Evolutionary conservation across 2,888 invertebrate genomes (phyloP).

Genomic region (Aethes cnicana): DNA sequence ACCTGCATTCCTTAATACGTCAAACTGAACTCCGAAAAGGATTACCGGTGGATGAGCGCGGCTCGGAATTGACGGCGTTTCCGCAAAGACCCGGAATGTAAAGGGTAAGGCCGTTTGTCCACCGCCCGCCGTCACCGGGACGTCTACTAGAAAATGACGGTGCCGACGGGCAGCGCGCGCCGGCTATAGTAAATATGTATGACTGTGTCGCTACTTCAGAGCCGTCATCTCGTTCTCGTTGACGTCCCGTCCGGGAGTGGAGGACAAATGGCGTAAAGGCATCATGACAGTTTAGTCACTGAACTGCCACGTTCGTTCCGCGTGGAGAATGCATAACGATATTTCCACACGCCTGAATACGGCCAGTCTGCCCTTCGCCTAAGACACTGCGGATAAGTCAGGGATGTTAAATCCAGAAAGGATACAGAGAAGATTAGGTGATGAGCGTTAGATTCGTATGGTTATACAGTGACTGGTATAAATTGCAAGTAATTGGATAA

Average conservation of each 20-base stretch:
- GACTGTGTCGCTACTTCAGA: too few relatives aligned
- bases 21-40: conserved; percentile 59
- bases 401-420: conserved; percentile 29
- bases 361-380: conserved; percentile 14
- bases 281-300: conserved; percentile 18
- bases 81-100: conserved; percentile 16
- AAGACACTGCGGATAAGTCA: conserved; percentile 27
- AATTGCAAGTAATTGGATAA: conserved; percentile 61
- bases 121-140: too few relatives aligned
- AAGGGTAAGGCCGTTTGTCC: too few relatives aligned
- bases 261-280: too few relatives aligned
- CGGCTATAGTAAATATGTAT: too few relatives aligned
- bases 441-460: conserved; percentile 30
- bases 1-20: conserved; percentile 36
- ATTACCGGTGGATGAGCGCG: conserved; percentile 46
- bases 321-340: too few relatives aligned
- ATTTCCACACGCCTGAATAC: too few relatives aligned
- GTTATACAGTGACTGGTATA: conserved; percentile 38
- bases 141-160: too few relatives aligned
- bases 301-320: conserved; percentile 14
- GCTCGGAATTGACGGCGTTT: conserved; percentile 39
- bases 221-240: too few relatives aligned
- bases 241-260: too few relatives aligned
- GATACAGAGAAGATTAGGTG: conserved; percentile 30
- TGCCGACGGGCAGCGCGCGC: too few relatives aligned